A percentile compares a stretch with the other conserved stretches of the same genome.
phyloP scores from a whole-genome alignment of 2,888 invertebrate genomes.

The Erynnis tages region DNA sequence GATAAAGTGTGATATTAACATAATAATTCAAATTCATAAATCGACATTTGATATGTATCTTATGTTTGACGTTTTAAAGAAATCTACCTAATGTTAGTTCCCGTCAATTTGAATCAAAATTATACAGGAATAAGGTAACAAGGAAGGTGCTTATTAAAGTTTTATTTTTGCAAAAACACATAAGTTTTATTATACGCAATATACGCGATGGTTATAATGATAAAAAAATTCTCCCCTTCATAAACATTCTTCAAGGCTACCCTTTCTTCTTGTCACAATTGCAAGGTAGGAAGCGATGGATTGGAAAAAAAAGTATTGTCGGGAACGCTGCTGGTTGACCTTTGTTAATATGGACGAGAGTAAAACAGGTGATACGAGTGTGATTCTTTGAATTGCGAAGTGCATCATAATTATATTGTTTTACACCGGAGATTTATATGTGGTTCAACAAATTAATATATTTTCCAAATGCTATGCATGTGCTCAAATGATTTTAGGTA shows the following conservation, averaged over 20 bases:
- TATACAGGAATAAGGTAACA: no score
- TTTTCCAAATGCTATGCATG: no score
- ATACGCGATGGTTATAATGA: neutral
- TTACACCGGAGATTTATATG: neutral
- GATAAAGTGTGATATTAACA: slow-evolving; percentile 2
- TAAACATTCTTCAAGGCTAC: slow-evolving; percentile 9
- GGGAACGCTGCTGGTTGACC: slow-evolving; percentile 19
- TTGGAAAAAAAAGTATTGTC: slow-evolving; percentile 9
- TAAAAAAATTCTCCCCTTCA: neutral
- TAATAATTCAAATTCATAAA: neutral
- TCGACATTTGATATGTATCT: no score
- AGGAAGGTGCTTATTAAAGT: neutral
- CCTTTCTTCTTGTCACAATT: slow-evolving; percentile 16
- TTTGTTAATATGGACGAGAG: slow-evolving; percentile 6
- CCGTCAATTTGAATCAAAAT: neutral
- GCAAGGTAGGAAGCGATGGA: slow-evolving; percentile 15
- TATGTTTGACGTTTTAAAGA: neutral
- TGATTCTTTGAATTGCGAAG: neutral
- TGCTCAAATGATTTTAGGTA: no score
- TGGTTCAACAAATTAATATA: no score
- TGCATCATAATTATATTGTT: slow-evolving; percentile 3
- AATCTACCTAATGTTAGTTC: neutral
- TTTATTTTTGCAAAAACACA: neutral
- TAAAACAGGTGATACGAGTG: slow-evolving; percentile 4
- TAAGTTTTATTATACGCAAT: neutral